These are phyloP conservation scores for Pseudolycoriella hygida DNA, from an alignment of 2,888 invertebrate species.

Conservation along the genomic window DNA sequence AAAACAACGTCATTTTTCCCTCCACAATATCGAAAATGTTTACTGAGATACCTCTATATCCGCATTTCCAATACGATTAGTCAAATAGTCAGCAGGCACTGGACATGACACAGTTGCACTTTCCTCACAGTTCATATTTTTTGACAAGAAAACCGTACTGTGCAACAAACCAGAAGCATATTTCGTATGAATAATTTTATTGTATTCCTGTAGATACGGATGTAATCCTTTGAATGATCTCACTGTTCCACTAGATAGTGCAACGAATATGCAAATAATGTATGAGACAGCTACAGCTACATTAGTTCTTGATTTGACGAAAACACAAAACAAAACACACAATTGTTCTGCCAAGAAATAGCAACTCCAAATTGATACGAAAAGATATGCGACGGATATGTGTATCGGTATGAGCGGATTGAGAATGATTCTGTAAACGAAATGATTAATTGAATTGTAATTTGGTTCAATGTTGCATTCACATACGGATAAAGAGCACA, in stretches of 20 bases:
- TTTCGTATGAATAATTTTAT: slow-evolving; percentile 60
- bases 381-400: slow-evolving; percentile 41
- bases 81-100: slow-evolving; percentile 25
- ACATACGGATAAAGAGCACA: slow-evolving; percentile 58
- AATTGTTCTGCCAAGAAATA: slow-evolving; percentile 75
- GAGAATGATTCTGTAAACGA: slow-evolving; percentile 18
- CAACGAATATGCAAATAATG: slow-evolving; percentile 50
- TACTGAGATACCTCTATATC: slow-evolving; percentile 24
- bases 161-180: slow-evolving; percentile 63
- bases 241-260: slow-evolving; percentile 59
- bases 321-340: slow-evolving; percentile 61
- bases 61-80: slow-evolving; percentile 25
- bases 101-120: slow-evolving; percentile 27
- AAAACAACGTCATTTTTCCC: slow-evolving; percentile 21
- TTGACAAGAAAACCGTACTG: slow-evolving; percentile 46
- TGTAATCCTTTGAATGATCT: slow-evolving; percentile 63
- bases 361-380: slow-evolving; percentile 64
- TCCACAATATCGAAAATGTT: background rate
- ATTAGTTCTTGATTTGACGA: slow-evolving; percentile 58
- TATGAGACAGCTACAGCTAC: slow-evolving; percentile 67
- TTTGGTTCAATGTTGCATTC: background rate
- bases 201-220: slow-evolving; percentile 65
- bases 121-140: slow-evolving; percentile 33
- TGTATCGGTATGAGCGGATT: slow-evolving; percentile 23
- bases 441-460: background rate